Conservation (phyloP, 2,113 vertebrate species). For the Natator depressus region DNA sequence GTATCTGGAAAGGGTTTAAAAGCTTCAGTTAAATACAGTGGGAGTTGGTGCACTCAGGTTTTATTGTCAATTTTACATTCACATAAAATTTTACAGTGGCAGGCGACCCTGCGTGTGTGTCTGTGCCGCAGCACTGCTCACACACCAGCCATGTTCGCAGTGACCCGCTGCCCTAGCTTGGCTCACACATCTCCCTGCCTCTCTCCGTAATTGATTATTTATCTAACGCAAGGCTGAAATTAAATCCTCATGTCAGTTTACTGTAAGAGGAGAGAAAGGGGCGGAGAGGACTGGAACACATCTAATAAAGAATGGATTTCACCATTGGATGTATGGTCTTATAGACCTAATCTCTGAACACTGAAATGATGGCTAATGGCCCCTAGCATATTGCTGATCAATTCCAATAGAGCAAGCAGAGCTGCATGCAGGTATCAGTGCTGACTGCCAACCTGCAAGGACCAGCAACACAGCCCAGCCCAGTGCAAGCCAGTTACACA, state of each 20-base stretch:
- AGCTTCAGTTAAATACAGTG: background rate
- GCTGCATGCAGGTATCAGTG: rapidly evolving
- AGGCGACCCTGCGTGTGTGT: background rate
- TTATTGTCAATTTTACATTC: background rate
- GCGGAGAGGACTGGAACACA: background rate
- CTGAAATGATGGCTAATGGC: constrained; percentile 76
- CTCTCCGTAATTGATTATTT: background rate
- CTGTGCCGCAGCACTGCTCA: rapidly evolving
- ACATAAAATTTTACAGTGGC: constrained; percentile 1
- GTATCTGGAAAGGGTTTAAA: background rate
- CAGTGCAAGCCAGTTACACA: background rate
- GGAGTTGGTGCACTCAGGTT: background rate
- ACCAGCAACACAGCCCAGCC: rapidly evolving
- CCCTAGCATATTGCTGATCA: constrained; percentile 73
- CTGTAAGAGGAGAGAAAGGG: background rate
- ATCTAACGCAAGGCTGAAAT: background rate
- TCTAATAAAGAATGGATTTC: constrained; percentile 83
- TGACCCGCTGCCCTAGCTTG: background rate
- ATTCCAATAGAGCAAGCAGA: constrained; percentile 62
- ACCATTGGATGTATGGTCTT: constrained; percentile 73
- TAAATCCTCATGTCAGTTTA: background rate
- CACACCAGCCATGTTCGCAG: rapidly evolving
- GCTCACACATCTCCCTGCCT: background rate
- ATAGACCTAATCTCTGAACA: constrained; percentile 76
- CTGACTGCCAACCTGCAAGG: background rate